Conservation (phyloP, 2,113 vertebrate genomes). For the Sebastes fasciatus region DNA sequence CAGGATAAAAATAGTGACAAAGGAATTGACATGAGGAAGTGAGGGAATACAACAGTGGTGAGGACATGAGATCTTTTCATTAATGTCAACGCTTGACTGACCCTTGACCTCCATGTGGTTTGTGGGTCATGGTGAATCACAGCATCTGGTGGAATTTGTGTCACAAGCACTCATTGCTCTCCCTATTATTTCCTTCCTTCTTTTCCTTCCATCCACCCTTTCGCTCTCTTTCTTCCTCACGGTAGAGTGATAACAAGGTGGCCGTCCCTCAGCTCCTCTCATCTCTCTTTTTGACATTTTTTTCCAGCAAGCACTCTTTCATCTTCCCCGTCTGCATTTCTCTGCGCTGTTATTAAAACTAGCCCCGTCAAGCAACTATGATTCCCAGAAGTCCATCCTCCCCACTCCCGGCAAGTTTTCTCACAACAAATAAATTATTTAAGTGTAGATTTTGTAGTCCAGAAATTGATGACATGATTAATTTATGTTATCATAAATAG, state of each 20-base stretch:
- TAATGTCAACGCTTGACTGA: constrained; percentile 62
- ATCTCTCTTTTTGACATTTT: constrained; percentile 52
- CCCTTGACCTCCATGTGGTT: constrained; percentile 60
- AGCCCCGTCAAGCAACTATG: constrained; percentile 43
- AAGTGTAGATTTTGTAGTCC: constrained; percentile 67
- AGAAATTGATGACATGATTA: constrained; percentile 69
- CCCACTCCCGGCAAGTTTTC: constrained; percentile 41
- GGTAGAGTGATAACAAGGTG: constrained; percentile 56
- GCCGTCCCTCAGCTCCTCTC: constrained; percentile 52
- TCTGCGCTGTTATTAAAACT: constrained; percentile 61
- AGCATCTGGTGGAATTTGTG: constrained; percentile 53
- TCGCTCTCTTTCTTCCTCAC: constrained; percentile 2
- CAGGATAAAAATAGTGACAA: constrained; percentile 8
- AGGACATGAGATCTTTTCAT: constrained; percentile 35
- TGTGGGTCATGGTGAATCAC: constrained; percentile 49
- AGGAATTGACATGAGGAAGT: constrained; percentile 37
- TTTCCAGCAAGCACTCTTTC: constrained; percentile 63
- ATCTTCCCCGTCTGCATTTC: constrained; percentile 58
- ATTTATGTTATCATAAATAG: constrained; percentile 57
- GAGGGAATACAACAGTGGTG: constrained; percentile 4
- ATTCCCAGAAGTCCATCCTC: constrained; percentile 60
- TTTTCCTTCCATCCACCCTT: constrained; percentile 7
- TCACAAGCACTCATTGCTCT: constrained; percentile 19
- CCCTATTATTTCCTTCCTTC: constrained; percentile 21
- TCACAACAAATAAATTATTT: constrained; percentile 77